Evolutionary conservation across 2,797 vertebrate species (phyloP).

Genomic region (Propithecus deckenii): DNA sequence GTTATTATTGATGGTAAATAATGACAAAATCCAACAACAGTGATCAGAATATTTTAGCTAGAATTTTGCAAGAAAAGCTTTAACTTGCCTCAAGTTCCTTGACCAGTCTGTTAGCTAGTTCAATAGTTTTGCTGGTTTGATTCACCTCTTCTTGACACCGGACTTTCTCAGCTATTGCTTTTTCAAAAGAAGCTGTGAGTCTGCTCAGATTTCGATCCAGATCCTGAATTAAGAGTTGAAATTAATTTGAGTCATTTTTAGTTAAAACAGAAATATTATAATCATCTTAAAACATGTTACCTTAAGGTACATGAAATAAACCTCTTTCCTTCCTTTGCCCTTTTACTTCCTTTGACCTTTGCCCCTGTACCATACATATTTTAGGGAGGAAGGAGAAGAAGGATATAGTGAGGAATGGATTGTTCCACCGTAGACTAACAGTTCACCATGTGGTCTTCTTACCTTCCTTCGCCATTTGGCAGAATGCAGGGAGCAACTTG

Average conservation of each 20-base stretch:
- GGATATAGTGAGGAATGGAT: neutral
- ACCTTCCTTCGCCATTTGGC: no score
- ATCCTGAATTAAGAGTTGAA: slow-evolving; percentile 81
- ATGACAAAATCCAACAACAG: neutral
- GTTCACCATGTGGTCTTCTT: neutral
- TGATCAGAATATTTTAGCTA: neutral
- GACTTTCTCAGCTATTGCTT: slow-evolving; percentile 88
- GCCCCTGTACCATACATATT: no score
- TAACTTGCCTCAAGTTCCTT: slow-evolving; percentile 88
- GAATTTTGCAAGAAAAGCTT: neutral
- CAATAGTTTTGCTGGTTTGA: slow-evolving; percentile 86
- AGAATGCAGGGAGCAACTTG: neutral
- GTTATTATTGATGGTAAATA: neutral
- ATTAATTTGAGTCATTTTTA: neutral
- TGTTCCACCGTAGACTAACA: neutral
- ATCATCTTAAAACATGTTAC: neutral
- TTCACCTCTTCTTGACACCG: slow-evolving; percentile 90
- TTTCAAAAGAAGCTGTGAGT: slow-evolving; percentile 89
- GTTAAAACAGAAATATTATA: neutral
- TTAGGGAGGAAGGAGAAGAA: neutral
- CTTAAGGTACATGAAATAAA: neutral
- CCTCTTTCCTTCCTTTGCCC: neutral
- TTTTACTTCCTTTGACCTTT: neutral
- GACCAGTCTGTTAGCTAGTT: slow-evolving; percentile 89
- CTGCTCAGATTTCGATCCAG: slow-evolving; percentile 87